Conservation (phyloP, 2,888 invertebrate genomes). For the Ceraclea dissimilis region DNA sequence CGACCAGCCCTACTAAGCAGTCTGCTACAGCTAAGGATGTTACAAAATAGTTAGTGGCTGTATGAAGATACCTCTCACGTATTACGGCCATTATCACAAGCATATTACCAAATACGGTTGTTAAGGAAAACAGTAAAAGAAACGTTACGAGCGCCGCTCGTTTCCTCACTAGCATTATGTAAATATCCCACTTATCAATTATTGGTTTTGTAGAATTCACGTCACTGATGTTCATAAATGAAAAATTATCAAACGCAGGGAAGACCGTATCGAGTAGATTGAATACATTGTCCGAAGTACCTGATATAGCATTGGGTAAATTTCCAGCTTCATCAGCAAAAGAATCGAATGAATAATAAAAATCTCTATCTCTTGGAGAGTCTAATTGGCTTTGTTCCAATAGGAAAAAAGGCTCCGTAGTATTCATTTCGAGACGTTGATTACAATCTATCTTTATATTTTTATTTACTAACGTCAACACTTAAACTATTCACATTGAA, state of each 20-base stretch:
- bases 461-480: background rate
- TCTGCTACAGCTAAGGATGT: conserved; percentile 96
- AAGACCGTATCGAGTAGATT: conserved; percentile 15
- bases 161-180: conserved; percentile 50
- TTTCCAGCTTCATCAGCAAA: conserved; percentile 13
- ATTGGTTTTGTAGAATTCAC: conserved; percentile 33
- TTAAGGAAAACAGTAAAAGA: conserved; percentile 78
- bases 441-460: background rate
- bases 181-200: conserved; percentile 41
- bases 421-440: conserved; percentile 20
- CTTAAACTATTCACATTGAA: background rate
- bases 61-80: conserved; percentile 87
- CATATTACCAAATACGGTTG: conserved; percentile 92
- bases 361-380: conserved; percentile 20
- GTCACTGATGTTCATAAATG: conserved; percentile 1
- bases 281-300: conserved; percentile 13
- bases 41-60: conserved; percentile 96
- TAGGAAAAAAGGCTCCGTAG: conserved; percentile 21
- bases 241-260: conserved; percentile 14
- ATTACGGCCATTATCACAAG: conserved; percentile 91
- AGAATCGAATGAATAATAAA: conserved; percentile 20
- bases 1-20: conserved; percentile 90
- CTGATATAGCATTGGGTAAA: conserved; percentile 6
- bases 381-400: conserved; percentile 21
- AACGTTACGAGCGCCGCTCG: conserved; percentile 72